phyloP scores from a whole-genome alignment of 2,888 invertebrate species.

The Ophioninae sp. region DNA sequence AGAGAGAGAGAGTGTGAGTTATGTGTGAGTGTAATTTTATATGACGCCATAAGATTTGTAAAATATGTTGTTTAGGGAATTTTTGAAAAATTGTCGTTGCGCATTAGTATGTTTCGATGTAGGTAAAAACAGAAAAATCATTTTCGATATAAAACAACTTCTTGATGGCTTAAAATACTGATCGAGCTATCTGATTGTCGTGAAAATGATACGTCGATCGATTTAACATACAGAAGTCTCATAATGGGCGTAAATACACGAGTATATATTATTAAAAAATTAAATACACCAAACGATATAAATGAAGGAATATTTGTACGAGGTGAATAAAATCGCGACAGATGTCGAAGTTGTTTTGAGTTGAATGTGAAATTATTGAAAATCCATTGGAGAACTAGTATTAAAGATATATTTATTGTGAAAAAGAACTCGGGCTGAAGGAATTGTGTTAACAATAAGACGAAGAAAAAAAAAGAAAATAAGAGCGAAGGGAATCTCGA shows the following conservation, averaged over 20 bases:
- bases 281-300: constrained; percentile 43
- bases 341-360: constrained; percentile 4
- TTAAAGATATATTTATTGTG: constrained; percentile 10
- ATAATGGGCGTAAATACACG: constrained; percentile 27
- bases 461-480: neutral
- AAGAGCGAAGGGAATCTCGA: neutral
- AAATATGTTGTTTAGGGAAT: constrained; percentile 46
- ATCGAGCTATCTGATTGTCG: constrained; percentile 20
- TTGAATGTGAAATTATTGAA: neutral
- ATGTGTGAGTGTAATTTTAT: constrained; percentile 54
- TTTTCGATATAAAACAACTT: constrained; percentile 33
- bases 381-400: neutral
- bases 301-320: constrained; percentile 53
- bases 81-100: constrained; percentile 46
- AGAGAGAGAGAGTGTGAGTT: neutral
- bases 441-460: constrained; percentile 23
- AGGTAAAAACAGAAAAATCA: constrained; percentile 6
- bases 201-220: constrained; percentile 34
- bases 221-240: constrained; percentile 16
- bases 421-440: constrained; percentile 19
- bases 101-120: constrained; percentile 40
- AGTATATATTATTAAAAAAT: constrained; percentile 37
- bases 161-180: constrained; percentile 32
- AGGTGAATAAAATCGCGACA: constrained; percentile 11
- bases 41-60: constrained; percentile 57